These are phyloP conservation scores for Loripinus fragilis DNA, from an alignment of 2,888 invertebrate genomes.

Conservation along the genomic window DNA sequence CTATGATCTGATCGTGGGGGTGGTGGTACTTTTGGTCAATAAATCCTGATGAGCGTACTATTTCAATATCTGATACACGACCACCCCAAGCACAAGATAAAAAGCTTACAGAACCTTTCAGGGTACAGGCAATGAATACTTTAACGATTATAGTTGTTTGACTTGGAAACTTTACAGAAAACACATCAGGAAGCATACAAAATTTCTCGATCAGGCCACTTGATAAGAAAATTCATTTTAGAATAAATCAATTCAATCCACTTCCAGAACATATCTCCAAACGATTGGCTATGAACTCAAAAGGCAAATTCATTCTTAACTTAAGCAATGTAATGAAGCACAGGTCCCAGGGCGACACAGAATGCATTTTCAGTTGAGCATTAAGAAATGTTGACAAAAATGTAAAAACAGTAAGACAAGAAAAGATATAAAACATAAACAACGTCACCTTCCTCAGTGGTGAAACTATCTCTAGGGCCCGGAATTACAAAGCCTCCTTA, in stretches of 20 bases:
- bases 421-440: no score
- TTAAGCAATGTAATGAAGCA: slow-evolving; percentile 46
- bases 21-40: slow-evolving; percentile 40
- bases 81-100: slow-evolving; percentile 57
- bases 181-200: slow-evolving; percentile 8
- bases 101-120: slow-evolving; percentile 43
- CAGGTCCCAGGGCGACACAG: slow-evolving; percentile 16
- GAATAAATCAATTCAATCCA: slow-evolving; percentile 43
- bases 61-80: slow-evolving; percentile 55
- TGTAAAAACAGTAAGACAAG: slow-evolving; percentile 14
- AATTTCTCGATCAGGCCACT: slow-evolving; percentile 43
- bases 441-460: no score
- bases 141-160: slow-evolving; percentile 32
- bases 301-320: slow-evolving; percentile 35
- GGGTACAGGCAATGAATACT: slow-evolving; percentile 34
- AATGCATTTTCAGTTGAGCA: not conserved
- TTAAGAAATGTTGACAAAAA: slow-evolving; percentile 19
- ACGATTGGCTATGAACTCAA: slow-evolving; percentile 34
- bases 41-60: slow-evolving; percentile 50
- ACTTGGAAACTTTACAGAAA: slow-evolving; percentile 22
- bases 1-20: slow-evolving; percentile 59
- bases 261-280: slow-evolving; percentile 43
- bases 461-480: no score
- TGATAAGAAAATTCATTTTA: slow-evolving; percentile 41
- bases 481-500: no score